phyloP scores from a whole-genome alignment of 2,113 vertebrate genomes.

The Ceyx melanurus region DNA sequence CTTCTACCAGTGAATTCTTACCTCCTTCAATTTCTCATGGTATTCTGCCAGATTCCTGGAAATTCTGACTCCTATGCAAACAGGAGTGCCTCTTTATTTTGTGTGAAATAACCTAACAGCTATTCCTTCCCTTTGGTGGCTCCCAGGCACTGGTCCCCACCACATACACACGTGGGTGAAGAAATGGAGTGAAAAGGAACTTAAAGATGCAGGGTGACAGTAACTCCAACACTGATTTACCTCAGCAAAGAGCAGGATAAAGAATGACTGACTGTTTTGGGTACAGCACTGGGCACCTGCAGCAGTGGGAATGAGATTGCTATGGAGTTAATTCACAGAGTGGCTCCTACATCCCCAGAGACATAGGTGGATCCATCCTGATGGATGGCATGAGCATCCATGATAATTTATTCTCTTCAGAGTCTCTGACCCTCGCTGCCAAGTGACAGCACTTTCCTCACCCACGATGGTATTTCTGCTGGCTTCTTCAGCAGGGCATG shows the following conservation, averaged over 20 bases:
- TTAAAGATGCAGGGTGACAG: not conserved
- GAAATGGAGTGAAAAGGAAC: not conserved
- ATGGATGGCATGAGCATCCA: rapidly evolving
- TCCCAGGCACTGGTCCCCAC: not conserved
- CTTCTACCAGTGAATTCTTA: not conserved
- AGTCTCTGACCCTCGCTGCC: rapidly evolving
- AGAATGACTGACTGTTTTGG: not conserved
- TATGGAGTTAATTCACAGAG: not conserved
- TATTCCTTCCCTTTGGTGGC: not conserved
- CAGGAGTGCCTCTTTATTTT: not conserved
- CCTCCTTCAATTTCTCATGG: not conserved
- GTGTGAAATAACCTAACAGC: not conserved
- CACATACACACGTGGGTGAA: rapidly evolving
- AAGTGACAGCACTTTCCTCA: not conserved
- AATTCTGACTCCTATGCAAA: not conserved
- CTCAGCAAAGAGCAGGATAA: not conserved
- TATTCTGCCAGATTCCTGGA: not conserved
- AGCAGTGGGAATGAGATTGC: not conserved
- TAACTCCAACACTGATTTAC: rapidly evolving
- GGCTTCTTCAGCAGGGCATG: not conserved
- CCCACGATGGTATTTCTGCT: not conserved
- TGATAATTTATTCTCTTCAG: not conserved
- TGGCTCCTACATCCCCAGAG: not conserved
- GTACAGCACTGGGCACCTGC: not conserved
- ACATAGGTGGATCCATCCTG: not conserved